Conservation (phyloP, 1,140 invertebrate genomes). For the Drosophila pseudoananassae region DNA sequence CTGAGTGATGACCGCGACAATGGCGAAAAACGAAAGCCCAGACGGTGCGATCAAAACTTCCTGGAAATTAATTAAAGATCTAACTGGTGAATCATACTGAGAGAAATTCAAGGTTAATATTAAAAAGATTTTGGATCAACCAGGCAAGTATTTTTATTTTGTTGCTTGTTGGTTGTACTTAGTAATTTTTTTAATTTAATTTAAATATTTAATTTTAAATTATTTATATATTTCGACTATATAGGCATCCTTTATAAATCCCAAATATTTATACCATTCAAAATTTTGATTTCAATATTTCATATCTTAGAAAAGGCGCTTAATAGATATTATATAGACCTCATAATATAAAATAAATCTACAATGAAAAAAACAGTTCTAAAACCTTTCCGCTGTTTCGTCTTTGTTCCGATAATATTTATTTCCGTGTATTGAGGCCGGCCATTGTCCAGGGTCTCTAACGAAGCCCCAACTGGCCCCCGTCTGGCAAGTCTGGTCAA, state of each 20-base stretch:
- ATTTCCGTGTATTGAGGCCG: slow-evolving; percentile 1
- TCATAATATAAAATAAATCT: not conserved
- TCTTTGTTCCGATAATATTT: not conserved
- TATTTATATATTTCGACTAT: too few species aligned
- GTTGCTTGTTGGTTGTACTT: not conserved
- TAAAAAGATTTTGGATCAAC: not conserved
- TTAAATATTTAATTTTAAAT: too few species aligned
- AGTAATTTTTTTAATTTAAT: too few species aligned
- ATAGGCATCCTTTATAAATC: too few species aligned
- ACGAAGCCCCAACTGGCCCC: slow-evolving; percentile 44
- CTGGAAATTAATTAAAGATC: slow-evolving; percentile 80
- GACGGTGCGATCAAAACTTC: slow-evolving; percentile 72
- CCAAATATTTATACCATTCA: too few species aligned
- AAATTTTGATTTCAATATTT: too few species aligned
- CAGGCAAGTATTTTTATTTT: too few species aligned
- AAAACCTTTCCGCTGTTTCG: too few species aligned
- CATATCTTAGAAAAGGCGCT: too few species aligned
- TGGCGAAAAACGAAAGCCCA: slow-evolving; percentile 71
- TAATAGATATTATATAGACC: too few species aligned
- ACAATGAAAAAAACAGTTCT: too few species aligned
- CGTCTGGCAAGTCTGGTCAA: slow-evolving; percentile 58
- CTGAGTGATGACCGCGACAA: slow-evolving; percentile 80
- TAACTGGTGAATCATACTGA: slow-evolving; percentile 48
- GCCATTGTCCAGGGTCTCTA: slow-evolving; percentile 41
- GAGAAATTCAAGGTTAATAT: slow-evolving; percentile 7